Conservation (phyloP, 1,140 invertebrate species). For the Portunus trituberculatus region DNA sequence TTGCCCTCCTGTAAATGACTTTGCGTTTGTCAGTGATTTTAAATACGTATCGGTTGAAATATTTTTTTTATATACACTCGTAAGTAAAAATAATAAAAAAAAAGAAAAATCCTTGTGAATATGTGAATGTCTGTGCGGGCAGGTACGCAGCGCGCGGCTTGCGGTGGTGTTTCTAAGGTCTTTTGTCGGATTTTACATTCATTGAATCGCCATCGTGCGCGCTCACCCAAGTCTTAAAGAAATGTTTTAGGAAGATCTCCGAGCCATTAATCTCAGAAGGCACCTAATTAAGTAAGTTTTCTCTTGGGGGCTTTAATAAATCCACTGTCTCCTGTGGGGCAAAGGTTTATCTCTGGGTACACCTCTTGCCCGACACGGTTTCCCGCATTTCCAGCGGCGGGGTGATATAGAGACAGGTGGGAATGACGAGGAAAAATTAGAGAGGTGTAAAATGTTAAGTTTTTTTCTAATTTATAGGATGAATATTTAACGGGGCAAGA, state of each 20-base stretch:
- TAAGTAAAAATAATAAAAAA: background rate
- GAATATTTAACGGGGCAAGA: background rate
- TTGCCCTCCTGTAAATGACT: conserved; percentile 29
- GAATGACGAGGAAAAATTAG: background rate
- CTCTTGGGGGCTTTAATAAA: conserved; percentile 42
- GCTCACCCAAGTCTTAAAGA: background rate
- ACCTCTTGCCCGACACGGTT: background rate
- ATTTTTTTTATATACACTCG: background rate
- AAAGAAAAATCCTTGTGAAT: background rate
- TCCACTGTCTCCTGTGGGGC: conserved; percentile 2
- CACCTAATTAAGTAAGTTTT: conserved; percentile 48
- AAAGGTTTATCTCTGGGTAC: conserved; percentile 34
- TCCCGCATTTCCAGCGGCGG: background rate
- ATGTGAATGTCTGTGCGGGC: background rate
- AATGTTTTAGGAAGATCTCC: background rate
- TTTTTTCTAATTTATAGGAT: background rate
- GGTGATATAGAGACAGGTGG: background rate
- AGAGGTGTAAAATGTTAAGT: background rate
- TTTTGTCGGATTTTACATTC: conserved; percentile 1
- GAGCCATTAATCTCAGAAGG: conserved; percentile 30
- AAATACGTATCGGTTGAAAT: background rate
- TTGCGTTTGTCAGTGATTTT: conserved; percentile 35
- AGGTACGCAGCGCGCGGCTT: background rate
- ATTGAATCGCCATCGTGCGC: background rate
- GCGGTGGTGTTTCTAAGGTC: background rate